Evolutionary conservation across 2,888 invertebrate species (phyloP), one percentile per base, ranked within the genome.

Genomic region (Drosophila mercatorum): DNA sequence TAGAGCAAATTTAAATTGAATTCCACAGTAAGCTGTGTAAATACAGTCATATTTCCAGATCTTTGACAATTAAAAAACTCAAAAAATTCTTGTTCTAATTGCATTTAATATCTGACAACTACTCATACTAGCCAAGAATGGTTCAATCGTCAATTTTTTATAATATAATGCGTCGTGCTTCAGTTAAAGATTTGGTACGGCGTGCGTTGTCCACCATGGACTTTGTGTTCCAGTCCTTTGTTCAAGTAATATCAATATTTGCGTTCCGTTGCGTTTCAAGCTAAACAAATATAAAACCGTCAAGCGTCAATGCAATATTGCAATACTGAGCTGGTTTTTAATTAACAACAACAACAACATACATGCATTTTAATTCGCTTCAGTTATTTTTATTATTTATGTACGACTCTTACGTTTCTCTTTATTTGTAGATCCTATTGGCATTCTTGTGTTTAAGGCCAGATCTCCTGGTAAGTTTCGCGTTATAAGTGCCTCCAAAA

Each of bases 361-460:
- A 75, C 58, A 64, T 58, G 61, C 61, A 76, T 72, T 64, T 51
- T 17, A 31, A 59, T 72, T 49, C 64, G 77, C 63, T 77, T 77
- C 44, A 61, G 77, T 77, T 77, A 71, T 81, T 84, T 86, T 87
- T 86, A 85, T 92, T 87, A 88, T 92, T 91, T 88, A 88, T 79
- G 86, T 88, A 93, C 93, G 93, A 92, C 93, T 92, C 93, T 94
- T 93, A 93, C 92, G 92, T 92, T 93, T 92, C 93, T 94, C 93
- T 94, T 94, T 92, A 81, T 94, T 95, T 95, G 94, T 95, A 95
- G 95, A 95, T 95, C 94, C 95, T 95, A 95, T 95, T 95, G 95
- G 95, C 95, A 95, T 95, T 95, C 95, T 94, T 95, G 95, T 95
- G 95, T 95, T 95, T 95, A 94, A 95, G 95, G 95, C 95, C 95